These are phyloP conservation scores for Cyphomyrus discorhynchus DNA, from an alignment of 2,113 vertebrate species.

Conservation along the genomic window DNA sequence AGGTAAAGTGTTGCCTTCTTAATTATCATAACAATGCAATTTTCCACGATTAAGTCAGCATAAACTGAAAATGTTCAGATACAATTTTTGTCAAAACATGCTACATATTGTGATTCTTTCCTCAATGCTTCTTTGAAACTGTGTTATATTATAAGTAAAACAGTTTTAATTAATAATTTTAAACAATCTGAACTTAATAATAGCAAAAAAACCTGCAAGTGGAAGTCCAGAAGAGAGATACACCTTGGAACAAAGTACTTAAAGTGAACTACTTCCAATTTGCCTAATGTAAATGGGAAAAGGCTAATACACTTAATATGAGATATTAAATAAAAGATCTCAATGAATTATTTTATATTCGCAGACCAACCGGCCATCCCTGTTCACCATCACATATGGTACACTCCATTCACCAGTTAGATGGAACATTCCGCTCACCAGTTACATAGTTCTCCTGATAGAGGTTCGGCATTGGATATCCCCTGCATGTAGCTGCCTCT, in stretches of 20 bases:
- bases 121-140: neutral
- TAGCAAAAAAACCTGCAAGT: neutral
- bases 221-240: neutral
- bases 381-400: neutral
- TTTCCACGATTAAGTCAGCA: neutral
- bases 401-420: neutral
- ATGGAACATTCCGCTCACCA: neutral
- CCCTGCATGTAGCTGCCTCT: neutral
- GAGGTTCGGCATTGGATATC: conserved; percentile 4
- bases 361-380: neutral
- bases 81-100: neutral
- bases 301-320: neutral
- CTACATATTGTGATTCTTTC: neutral
- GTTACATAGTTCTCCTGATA: neutral
- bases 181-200: neutral
- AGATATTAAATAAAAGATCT: conserved; percentile 4
- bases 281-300: neutral
- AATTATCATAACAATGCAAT: neutral
- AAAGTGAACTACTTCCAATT: neutral
- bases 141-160: neutral
- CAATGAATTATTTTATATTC: neutral
- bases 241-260: neutral
- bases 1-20: neutral
- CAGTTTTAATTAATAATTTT: neutral
- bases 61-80: neutral